A percentile compares a stretch with the other conserved stretches of the same genome.
Conservation (phyloP, 1,140 invertebrate genomes). For the Andrena cerasifolii region DNA sequence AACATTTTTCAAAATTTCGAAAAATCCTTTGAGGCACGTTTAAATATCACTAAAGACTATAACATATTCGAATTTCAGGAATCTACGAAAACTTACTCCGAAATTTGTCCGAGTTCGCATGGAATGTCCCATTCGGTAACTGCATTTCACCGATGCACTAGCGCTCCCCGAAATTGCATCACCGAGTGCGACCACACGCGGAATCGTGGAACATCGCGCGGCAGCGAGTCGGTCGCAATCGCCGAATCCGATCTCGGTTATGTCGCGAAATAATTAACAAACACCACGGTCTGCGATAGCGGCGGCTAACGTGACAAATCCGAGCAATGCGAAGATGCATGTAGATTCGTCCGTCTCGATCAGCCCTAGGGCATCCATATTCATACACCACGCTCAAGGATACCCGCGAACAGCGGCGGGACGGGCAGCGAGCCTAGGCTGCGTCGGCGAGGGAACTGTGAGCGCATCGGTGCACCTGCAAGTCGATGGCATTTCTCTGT, state of each 20-base stretch:
- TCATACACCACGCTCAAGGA: background rate
- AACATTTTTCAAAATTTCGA: too few relatives aligned
- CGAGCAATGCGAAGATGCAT: background rate
- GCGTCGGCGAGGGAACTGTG: background rate
- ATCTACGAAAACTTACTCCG: too few relatives aligned
- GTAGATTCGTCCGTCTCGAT: background rate
- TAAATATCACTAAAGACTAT: too few relatives aligned
- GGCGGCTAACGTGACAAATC: background rate
- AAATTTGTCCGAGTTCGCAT: too few relatives aligned
- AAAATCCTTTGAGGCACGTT: too few relatives aligned
- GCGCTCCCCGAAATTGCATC: slow-evolving; percentile 1
- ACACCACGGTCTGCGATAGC: background rate
- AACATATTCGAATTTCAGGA: too few relatives aligned
- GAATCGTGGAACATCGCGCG: background rate
- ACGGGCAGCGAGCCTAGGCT: background rate
- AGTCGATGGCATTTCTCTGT: slow-evolving; percentile 13
- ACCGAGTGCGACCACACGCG: background rate
- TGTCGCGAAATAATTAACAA: slow-evolving; percentile 13
- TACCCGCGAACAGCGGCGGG: background rate
- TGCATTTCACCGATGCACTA: background rate
- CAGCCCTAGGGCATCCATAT: slow-evolving; percentile 26
- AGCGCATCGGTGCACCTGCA: background rate
- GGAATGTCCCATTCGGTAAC: too few relatives aligned
- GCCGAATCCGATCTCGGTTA: background rate
- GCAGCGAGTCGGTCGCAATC: background rate